These are phyloP conservation scores for Penaeus japonicus DNA, from an alignment of 1,140 invertebrate species.

Conservation along the genomic window DNA sequence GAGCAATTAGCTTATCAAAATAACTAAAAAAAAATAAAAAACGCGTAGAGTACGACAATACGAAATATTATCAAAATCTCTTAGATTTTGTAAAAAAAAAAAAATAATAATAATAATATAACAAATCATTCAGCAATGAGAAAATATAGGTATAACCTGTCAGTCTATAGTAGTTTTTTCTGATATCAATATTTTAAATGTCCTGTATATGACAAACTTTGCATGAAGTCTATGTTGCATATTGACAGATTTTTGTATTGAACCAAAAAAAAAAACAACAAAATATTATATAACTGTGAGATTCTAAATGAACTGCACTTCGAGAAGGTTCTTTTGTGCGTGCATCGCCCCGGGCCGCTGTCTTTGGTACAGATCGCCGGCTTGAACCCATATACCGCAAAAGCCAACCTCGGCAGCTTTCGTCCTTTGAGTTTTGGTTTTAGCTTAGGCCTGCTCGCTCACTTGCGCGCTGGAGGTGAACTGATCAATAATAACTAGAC, in stretches of 20 bases:
- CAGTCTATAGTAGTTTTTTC: constrained; percentile 18
- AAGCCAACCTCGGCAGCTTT: too few species aligned
- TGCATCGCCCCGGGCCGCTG: too few species aligned
- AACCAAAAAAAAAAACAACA: background rate
- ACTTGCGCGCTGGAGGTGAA: too few species aligned
- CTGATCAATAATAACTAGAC: too few species aligned
- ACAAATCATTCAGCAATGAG: background rate
- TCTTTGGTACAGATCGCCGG: too few species aligned
- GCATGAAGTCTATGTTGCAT: constrained; percentile 12
- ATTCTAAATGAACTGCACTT: too few species aligned
- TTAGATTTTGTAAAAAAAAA: background rate
- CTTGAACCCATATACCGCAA: too few species aligned
- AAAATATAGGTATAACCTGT: constrained; percentile 1
- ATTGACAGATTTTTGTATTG: constrained; percentile 2
- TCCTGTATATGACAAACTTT: background rate
- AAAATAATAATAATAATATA: too few species aligned
- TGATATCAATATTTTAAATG: constrained; percentile 23
- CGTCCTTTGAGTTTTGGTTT: too few species aligned
- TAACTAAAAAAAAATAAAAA: background rate
- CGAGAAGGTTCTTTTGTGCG: too few species aligned
- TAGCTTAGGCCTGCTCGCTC: too few species aligned
- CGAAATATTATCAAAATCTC: constrained; percentile 16
- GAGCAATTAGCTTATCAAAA: background rate
- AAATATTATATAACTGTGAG: too few species aligned
- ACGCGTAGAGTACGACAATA: background rate